These are phyloP conservation scores for Lomographa bimaculata DNA, from an alignment of 2,888 invertebrate genomes.

Conservation along the genomic window DNA sequence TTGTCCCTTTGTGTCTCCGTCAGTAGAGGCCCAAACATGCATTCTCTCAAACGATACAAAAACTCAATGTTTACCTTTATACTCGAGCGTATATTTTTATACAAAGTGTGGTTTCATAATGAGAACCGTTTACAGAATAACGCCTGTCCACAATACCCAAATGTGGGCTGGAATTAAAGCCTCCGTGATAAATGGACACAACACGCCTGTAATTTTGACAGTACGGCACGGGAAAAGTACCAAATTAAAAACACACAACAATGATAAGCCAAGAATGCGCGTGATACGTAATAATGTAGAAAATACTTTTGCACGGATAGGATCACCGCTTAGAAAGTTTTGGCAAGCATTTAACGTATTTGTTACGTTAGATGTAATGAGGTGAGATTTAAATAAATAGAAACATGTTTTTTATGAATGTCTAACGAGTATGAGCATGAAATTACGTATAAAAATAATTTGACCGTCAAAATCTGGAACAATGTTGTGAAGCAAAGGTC, in stretches of 20 bases:
- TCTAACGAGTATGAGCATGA: conserved; percentile 20
- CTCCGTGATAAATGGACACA: conserved; percentile 66
- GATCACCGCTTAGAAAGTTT: conserved; percentile 11
- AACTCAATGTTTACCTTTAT: conserved; percentile 82
- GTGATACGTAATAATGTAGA: neutral
- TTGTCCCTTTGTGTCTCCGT: conserved; percentile 74
- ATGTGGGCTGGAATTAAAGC: conserved; percentile 73
- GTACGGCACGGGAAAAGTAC: conserved; percentile 49
- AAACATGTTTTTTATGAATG: conserved; percentile 9
- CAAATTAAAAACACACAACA: conserved; percentile 1
- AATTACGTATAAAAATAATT: conserved; percentile 59
- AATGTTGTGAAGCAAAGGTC: conserved; percentile 67
- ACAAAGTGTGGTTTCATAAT: conserved; percentile 79
- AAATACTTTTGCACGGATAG: conserved; percentile 3
- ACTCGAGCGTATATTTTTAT: conserved; percentile 80
- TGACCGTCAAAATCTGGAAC: conserved; percentile 74
- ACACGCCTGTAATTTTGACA: conserved; percentile 22
- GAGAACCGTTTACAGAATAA: conserved; percentile 80
- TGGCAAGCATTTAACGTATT: conserved; percentile 23
- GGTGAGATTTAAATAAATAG: conserved; percentile 12
- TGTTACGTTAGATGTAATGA: conserved; percentile 19
- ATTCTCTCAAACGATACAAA: conserved; percentile 73
- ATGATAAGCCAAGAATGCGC: conserved; percentile 2
- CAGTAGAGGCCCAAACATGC: conserved; percentile 76
- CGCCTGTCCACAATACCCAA: conserved; percentile 74